These are phyloP conservation scores for Proisotoma minuta DNA, from an alignment of 2,888 invertebrate genomes.

Conservation along the genomic window DNA sequence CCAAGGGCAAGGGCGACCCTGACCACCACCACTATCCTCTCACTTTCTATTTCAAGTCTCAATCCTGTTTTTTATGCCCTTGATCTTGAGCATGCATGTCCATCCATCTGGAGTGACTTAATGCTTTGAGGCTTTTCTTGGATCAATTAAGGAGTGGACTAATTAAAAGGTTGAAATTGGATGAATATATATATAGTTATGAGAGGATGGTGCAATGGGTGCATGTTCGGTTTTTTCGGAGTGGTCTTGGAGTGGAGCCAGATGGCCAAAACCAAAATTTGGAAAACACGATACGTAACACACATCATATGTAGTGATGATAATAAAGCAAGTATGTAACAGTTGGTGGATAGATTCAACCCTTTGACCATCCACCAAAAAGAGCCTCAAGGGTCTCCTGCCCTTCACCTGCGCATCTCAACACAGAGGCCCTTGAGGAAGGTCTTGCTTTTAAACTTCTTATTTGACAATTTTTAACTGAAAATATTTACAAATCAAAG, in stretches of 20 bases:
- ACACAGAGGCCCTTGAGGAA: neutral
- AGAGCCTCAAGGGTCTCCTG: constrained; percentile 3
- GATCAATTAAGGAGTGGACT: neutral
- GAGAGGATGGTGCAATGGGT: neutral
- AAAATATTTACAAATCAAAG: too few species aligned
- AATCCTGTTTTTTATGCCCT: neutral
- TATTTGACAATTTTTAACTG: too few species aligned
- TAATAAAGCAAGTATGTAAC: neutral
- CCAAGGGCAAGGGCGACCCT: constrained; percentile 2
- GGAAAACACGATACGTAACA: constrained; percentile 2
- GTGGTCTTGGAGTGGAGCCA: constrained; percentile 3
- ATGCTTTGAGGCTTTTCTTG: too few species aligned
- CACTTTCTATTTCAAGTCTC: neutral
- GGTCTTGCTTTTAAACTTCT: too few species aligned
- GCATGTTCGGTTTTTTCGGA: constrained; percentile 6
- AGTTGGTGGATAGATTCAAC: constrained; percentile 2
- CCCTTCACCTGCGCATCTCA: constrained; percentile 3
- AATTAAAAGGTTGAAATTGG: constrained; percentile 2
- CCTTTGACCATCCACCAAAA: constrained; percentile 1
- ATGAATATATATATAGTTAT: neutral
- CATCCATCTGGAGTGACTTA: neutral
- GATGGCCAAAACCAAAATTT: constrained; percentile 5
- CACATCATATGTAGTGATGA: neutral
- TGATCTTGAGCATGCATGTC: constrained; percentile 1
- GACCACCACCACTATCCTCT: neutral